Evolutionary conservation across 2,113 vertebrate genomes (phyloP).

Genomic region (Cephalopterus ornatus): DNA sequence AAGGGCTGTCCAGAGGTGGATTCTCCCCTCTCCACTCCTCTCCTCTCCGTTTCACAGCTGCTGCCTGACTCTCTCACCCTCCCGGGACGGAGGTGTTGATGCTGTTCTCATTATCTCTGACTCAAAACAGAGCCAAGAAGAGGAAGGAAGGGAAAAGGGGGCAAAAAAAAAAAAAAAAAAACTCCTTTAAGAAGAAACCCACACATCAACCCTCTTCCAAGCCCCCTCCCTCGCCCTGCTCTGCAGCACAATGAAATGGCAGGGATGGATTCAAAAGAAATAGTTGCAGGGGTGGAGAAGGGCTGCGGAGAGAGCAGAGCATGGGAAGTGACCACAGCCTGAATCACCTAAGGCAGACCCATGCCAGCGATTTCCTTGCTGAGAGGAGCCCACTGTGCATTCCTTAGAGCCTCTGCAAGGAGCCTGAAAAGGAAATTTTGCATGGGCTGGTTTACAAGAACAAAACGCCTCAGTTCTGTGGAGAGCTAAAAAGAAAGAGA

Average conservation of each 20-base stretch:
- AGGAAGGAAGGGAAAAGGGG: background rate
- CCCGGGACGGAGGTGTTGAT: background rate
- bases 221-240: background rate
- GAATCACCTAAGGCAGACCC: background rate
- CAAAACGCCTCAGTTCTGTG: background rate
- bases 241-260: background rate
- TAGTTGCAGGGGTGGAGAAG: background rate
- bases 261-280: background rate
- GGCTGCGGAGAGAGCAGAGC: background rate
- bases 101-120: background rate
- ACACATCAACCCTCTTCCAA: background rate
- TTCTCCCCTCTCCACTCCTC: background rate
- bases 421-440: constrained; percentile 10
- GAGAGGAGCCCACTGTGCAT: background rate
- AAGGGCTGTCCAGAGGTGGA: background rate
- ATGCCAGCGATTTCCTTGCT: background rate
- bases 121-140: background rate
- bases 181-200: background rate
- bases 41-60: background rate
- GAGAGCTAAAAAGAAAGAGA: background rate
- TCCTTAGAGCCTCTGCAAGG: background rate
- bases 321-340: constrained; percentile 8
- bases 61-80: background rate
- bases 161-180: too few species aligned
- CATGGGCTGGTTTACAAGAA: constrained; percentile 13